Evolutionary conservation across 2,888 invertebrate genomes (phyloP), one percentile per base, ranked within the genome.

Genomic region (Ophioninae sp.): DNA sequence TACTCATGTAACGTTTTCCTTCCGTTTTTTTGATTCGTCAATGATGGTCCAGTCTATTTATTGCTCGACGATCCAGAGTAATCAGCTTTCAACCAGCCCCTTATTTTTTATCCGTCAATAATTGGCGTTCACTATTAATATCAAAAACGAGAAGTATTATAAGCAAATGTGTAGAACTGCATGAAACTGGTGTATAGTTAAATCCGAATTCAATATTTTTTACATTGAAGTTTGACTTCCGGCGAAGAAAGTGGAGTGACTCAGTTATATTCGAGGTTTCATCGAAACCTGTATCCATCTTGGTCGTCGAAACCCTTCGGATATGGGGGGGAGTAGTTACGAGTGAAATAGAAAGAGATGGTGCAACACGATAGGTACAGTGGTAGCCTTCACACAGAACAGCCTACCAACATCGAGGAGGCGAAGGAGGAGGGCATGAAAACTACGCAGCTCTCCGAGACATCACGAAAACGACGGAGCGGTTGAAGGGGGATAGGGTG

Each of bases 361-460:
- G 30, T 64, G 62, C 65, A 65, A 72, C 70, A 56, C 68, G 79
- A 79, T 57, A 79, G 59, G 62, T 70, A 59, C 67, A 72, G 21
- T 57, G 39, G 70, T 59, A 41, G 64, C 39, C 57, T 77, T 65
- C 67, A 23, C 67, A 61, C 30, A 68, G 77, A 41, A 50, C 17
- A 67, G 61, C 73, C 62, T 37, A 73, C 64, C 59, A 64, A 39
- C 50, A 30, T 41, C 62, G n/a, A 23, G 59, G 37, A 75, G 72
- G 79, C 3, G 30, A 3, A 30, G 30, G 30, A 30, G 30, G 30
- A 30, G 72, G 68, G 76, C 64, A 72, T 82, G 57, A 68, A 68
- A 79, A 75, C 74, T 81, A 72, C 75, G 78, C 61, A 79, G 78
- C 59, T 79, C 67, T 23, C 70, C 30, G 72, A 72, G 70, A 65